Base-by-base conservation (phyloP, 2,797 vertebrate species). In the Megaceryle alcyon region DNA sequence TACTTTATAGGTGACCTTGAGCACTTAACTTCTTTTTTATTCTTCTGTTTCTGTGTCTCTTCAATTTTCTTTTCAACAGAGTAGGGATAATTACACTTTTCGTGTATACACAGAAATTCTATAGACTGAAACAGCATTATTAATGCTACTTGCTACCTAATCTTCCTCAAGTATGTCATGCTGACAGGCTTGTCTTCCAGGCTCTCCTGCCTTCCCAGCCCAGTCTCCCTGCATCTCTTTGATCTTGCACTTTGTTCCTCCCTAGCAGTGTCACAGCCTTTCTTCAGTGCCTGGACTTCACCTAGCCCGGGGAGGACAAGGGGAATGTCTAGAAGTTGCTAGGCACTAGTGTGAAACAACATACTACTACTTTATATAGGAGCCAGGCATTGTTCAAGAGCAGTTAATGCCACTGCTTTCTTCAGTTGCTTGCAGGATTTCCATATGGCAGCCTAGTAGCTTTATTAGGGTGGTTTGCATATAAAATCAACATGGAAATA, bases 11-110 rank as follows among this genome's bases (percentile, higher is more conserved):
- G 43, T 89, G 68, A 90, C 91, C 81, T 93, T 95, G 78, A 94
- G 28, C 63, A 78, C 51, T 92, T 65, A 77, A 77, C 28, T 78
- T 84, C 17, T 82, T 44, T 48, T 54, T 83, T 48, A 51, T 66
- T 92, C 66, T 77, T 93, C 79, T 86, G 23, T 90, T 95, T 95
- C 82, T 82, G 21, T 1, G 0, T 92, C 41, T 82, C 57, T 46
- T 95, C 46, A 85, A 37, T 94, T 95, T 80, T 91, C n/a, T 91
- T 87, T 92, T 83, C 82, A 80, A 2, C n/a, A 46, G 57, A 44
- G n/a, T 64, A 71, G 28, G 37, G 29, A 60, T 90, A 94, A 92
- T 96, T 85, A 31, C 18, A 7, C 54, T 80, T 89, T 17, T 46
- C 11, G 3, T 68, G 12, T 78, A 65, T 69, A 82, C 25, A 37